phyloP scores from a whole-genome alignment of 1,140 invertebrate species.

The Pseudachorutes palmiensis region DNA sequence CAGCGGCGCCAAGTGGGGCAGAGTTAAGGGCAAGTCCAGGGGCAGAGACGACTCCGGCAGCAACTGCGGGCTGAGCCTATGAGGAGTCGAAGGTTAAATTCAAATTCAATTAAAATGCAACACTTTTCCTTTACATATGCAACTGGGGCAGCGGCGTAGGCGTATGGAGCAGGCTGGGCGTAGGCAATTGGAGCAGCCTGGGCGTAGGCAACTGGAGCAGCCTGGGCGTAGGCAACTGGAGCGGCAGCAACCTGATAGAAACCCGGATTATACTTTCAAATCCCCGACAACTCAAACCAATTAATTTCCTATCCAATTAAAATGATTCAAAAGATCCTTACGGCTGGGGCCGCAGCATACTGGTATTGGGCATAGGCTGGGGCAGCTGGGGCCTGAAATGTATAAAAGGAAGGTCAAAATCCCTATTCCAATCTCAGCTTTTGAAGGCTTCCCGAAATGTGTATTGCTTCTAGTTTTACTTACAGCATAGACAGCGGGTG shows the following conservation, averaged over 20 bases:
- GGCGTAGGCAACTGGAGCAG: neutral
- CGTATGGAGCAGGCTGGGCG: neutral
- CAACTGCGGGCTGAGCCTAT: neutral
- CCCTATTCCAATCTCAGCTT: too few relatives aligned
- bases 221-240: neutral
- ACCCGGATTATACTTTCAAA: too few relatives aligned
- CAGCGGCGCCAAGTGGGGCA: slow-evolving; percentile 9
- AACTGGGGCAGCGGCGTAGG: slow-evolving; percentile 9
- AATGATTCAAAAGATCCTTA: too few relatives aligned
- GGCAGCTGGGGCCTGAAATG: neutral
- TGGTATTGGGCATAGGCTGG: neutral
- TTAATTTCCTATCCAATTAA: too few relatives aligned
- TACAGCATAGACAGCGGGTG: slow-evolving; percentile 7
- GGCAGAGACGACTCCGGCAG: neutral
- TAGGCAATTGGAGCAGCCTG: slow-evolving; percentile 5
- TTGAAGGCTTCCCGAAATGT: too few relatives aligned
- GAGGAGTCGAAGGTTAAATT: neutral
- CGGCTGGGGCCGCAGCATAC: too few relatives aligned
- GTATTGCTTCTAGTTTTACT: too few relatives aligned
- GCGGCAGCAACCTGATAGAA: neutral
- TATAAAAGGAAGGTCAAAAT: too few relatives aligned
- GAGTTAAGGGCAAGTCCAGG: slow-evolving; percentile 11
- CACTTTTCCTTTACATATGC: slow-evolving; percentile 9
- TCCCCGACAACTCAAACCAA: too few relatives aligned
- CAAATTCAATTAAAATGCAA: neutral